Conservation (phyloP, 2,113 vertebrate species). For the Emydocephalus ijimae region DNA sequence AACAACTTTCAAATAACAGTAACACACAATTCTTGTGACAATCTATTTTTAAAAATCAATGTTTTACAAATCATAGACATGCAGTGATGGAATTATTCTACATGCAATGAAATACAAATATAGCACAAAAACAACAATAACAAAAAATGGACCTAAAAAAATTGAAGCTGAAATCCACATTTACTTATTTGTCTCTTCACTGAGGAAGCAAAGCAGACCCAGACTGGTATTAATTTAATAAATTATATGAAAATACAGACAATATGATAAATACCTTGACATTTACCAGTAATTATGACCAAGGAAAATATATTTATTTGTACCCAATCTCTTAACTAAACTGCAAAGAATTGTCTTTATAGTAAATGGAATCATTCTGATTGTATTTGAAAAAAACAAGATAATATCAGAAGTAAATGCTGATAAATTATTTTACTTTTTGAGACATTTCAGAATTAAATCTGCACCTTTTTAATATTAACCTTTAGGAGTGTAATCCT, state of each 20-base stretch:
- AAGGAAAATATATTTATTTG: not conserved
- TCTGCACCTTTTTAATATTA: not conserved
- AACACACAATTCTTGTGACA: not conserved
- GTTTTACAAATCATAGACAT: not conserved
- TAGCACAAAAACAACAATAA: not conserved
- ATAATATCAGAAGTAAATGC: not conserved
- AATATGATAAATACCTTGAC: not conserved
- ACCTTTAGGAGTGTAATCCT: not conserved
- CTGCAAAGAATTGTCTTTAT: not conserved
- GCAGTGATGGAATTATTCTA: not conserved
- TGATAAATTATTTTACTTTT: not conserved
- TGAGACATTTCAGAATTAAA: not conserved
- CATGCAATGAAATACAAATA: not conserved
- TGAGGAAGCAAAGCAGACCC: not conserved
- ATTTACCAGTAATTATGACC: not conserved
- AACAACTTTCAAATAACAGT: not conserved
- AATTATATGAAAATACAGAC: not conserved
- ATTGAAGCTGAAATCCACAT: not conserved
- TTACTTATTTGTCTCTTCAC: not conserved
- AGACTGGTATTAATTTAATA: not conserved
- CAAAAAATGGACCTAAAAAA: not conserved
- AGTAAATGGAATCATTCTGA: not conserved
- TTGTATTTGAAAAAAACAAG: not conserved
- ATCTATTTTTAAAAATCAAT: not conserved
- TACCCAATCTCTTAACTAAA: not conserved